Evolutionary conservation across 2,888 invertebrate genomes (phyloP).

Genomic region (Lasioglossum vierecki): DNA sequence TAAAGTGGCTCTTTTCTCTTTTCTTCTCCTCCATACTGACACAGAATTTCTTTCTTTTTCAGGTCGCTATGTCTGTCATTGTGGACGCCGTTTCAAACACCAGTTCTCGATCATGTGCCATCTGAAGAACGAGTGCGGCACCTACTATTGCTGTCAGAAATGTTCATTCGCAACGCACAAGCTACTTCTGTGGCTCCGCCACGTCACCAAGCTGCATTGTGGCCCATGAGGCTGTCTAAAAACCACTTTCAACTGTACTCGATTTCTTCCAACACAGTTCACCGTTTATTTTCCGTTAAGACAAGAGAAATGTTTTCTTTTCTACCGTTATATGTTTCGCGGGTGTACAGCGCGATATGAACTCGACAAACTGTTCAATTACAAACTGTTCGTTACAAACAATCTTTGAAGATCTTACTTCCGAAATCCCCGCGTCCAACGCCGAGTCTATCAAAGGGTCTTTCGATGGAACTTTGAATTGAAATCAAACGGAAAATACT

Average conservation of each 20-base stretch:
- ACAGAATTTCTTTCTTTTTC: conserved; percentile 64
- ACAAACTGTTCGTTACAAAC: background rate
- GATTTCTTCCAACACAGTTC: background rate
- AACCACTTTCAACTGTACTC: background rate
- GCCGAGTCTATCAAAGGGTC: no score
- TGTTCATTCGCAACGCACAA: conserved; percentile 77
- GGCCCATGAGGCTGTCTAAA: no score
- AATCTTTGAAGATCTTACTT: no score
- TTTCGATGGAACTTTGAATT: no score
- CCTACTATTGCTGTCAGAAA: conserved; percentile 76
- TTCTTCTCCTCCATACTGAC: conserved; percentile 58
- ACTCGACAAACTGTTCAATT: background rate
- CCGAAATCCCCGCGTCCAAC: no score
- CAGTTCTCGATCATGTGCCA: conserved; percentile 77
- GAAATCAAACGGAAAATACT: no score
- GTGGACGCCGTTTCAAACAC: conserved; percentile 73
- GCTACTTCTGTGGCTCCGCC: conserved; percentile 47
- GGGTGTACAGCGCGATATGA: background rate
- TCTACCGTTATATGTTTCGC: background rate
- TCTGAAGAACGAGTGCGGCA: conserved; percentile 79
- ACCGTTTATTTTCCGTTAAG: background rate
- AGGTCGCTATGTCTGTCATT: conserved; percentile 66
- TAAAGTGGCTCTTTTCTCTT: background rate
- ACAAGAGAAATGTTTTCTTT: background rate
- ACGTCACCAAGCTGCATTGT: conserved; percentile 25